Base-by-base conservation (phyloP, 2,888 invertebrate species). In the Phaedon cochleariae region DNA sequence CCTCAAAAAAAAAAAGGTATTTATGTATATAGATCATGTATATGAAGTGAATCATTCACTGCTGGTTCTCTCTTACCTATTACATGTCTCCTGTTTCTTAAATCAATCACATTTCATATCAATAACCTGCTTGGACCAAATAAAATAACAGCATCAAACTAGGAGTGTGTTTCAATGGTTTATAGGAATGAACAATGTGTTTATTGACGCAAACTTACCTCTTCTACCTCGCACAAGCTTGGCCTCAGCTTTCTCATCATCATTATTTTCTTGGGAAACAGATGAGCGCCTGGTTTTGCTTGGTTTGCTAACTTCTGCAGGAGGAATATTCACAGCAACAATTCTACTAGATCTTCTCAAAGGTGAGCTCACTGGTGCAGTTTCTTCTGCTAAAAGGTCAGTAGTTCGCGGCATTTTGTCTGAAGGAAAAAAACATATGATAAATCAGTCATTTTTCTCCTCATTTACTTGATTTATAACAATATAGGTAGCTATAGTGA, bases 331-430 rank as follows among this genome's bases (percentile, higher is more conserved):
- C 0, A 59, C 64, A 15, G 59, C 63, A 52, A 59, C 57, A 15
- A 70, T 70, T 45, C 75, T 69, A 48, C 62, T 65, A 10, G 75
- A 75, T 41, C 75, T 70, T 68, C 75, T 64, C 26, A 75, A 59
- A 10, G 75, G 75, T 1, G 75, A 73, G 54, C 26, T 60, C 15
- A 65, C 49, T 4, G 64, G 49, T 21, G 62, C 57, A 10, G 64
- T 46, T 67, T 71, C 72, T 59, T 73, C 73, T 17, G 72, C 64
- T 64, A 69, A 70, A 52, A 75, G 49, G 45, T 73, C 74, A 22
- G 69, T 49, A 59, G 67, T 69, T 21, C 73, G 71, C 26, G 73
- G 68, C 74, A 75, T 75, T 21, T 65, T 68, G 61, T 15, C 60
- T 68, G 31, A 9, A 59, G 58, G 31, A 59, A 15, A 18, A 45